Conservation (phyloP, 2,113 vertebrate genomes). For the Columba janthina region DNA sequence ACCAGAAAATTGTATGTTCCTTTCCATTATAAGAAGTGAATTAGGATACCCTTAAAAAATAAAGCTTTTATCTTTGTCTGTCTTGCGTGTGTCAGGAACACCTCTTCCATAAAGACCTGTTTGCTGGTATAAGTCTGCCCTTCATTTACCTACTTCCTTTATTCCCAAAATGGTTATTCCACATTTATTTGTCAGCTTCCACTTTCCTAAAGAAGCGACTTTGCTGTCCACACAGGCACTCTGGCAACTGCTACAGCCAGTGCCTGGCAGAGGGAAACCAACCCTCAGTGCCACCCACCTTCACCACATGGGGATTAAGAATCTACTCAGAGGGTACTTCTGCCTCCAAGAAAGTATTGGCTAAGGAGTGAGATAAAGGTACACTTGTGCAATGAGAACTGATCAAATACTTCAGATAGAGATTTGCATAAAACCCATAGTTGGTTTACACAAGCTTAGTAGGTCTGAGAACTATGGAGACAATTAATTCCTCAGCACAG, state of each 20-base stretch:
- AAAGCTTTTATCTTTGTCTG: neutral
- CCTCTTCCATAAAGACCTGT: neutral
- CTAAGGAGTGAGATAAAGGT: neutral
- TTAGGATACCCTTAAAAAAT: neutral
- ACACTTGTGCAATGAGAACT: neutral
- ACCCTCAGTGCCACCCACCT: neutral
- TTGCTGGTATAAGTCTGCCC: neutral
- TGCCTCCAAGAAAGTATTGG: neutral
- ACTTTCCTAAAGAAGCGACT: neutral
- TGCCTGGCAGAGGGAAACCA: neutral
- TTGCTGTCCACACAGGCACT: fast-evolving
- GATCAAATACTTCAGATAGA: neutral
- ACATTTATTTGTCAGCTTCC: neutral
- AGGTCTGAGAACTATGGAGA: neutral
- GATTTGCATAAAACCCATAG: neutral
- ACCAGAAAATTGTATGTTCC: neutral
- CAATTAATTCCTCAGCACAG: neutral
- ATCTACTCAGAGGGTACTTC: neutral
- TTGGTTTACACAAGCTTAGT: neutral
- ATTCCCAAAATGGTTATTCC: neutral
- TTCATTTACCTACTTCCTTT: neutral
- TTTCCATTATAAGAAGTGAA: neutral
- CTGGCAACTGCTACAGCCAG: neutral
- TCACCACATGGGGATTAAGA: neutral
- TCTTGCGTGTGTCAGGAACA: neutral